Base-by-base conservation (phyloP, 1,140 invertebrate species). In the Papilio polytes region DNA sequence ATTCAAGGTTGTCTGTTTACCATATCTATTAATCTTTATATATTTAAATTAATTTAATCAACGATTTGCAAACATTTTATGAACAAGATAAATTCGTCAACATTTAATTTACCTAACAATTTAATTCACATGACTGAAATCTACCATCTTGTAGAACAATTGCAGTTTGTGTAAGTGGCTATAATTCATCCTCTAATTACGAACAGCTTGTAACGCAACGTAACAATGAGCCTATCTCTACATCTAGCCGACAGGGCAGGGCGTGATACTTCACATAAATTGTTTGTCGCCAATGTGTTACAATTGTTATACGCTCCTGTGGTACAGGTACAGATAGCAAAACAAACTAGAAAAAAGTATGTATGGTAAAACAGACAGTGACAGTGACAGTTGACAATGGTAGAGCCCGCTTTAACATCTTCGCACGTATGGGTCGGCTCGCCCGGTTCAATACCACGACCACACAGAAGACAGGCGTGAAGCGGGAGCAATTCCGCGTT, bases 251-350 rank as follows among this genome's bases (percentile, higher is more conserved):
- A 63, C 76, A 80, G 81, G 80, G 83, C 66, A 80, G 81, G 81
- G 83, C 82, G 78, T 73, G 77, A 80, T 82, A 83, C 76, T 81
- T 20, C 81, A 80, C 83, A 85, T 88, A 85, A 88, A 87, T 87
- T 51, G 78, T 84, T 81, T 87, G 84, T 88, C 84, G 80, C 85
- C 85, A 82, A 85, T 86, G 81, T 84, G 80, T 82, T 85, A 85
- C 83, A 85, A 88, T 86, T 74, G 83, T 79, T 81, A 51, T 74
- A 59, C 59, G 66, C 66, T 51, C 56, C 73, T 82, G 56, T 46
- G n/a, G 80, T 82, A 81, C 31, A 53, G n/a, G 81, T 84, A 81
- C 22, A 46, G 80, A 74, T 51, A 3, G 82, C 73, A 85, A 82
- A 79, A 77, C 44, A 82, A 77, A 22, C 7, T 7, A 26, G 12